Evolutionary conservation across 2,888 invertebrate species (phyloP).

Genomic region (Agrotis ipsilon): DNA sequence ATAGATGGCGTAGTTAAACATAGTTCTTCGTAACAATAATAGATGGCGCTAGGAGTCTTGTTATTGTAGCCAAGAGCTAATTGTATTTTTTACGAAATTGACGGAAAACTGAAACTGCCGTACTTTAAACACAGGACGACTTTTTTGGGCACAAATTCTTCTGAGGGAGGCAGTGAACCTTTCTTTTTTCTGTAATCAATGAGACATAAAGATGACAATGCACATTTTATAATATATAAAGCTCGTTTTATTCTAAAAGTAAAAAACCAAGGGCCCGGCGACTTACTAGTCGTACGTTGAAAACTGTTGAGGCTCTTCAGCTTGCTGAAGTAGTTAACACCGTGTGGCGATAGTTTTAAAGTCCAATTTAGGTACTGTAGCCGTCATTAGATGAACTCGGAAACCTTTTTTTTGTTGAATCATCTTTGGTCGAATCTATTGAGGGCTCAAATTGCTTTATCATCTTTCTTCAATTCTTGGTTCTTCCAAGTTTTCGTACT

Average conservation of each 20-base stretch:
- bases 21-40: neutral
- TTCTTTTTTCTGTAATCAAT: conserved; percentile 1
- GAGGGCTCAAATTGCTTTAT: conserved; percentile 1
- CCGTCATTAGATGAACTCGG: neutral
- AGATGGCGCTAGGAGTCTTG: conserved; percentile 1
- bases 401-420: conserved; percentile 3
- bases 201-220: conserved; percentile 10
- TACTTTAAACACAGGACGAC: no score
- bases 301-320: neutral
- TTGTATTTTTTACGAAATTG: no score
- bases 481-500: neutral
- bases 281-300: neutral
- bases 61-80: neutral
- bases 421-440: conserved; percentile 6
- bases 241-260: neutral
- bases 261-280: conserved; percentile 5
- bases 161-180: no score
- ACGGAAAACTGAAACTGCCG: no score
- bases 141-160: neutral
- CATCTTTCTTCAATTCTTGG: neutral
- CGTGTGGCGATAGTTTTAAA: fast-evolving
- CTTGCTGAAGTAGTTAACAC: conserved; percentile 1
- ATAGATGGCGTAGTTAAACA: neutral
- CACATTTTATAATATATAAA: no score
- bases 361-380: neutral